Conservation (phyloP, 2,888 invertebrate genomes). For the Amaurobius ferox region DNA sequence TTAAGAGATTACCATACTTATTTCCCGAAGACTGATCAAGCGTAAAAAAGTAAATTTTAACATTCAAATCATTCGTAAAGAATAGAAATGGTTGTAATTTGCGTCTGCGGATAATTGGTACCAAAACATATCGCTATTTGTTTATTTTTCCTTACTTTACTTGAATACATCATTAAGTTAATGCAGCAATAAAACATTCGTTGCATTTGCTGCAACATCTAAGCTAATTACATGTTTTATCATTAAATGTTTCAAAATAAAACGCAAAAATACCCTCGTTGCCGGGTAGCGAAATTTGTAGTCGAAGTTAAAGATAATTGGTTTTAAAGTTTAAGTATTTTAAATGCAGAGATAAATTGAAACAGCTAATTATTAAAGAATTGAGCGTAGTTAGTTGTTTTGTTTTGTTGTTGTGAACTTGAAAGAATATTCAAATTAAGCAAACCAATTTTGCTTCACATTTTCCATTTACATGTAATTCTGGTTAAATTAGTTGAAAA, state of each 20-base stretch:
- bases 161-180: constrained; percentile 1
- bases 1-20: too few relatives aligned
- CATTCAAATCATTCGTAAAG: background rate
- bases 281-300: background rate
- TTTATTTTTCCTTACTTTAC: background rate
- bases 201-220: background rate
- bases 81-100: background rate
- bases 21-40: background rate
- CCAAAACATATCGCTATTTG: background rate
- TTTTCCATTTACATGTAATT: too few relatives aligned
- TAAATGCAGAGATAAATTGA: background rate
- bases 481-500: too few relatives aligned
- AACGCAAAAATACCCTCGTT: background rate
- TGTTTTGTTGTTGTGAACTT: too few relatives aligned
- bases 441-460: too few relatives aligned
- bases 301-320: background rate
- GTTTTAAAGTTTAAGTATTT: background rate
- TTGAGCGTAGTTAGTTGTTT: too few relatives aligned
- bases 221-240: constrained; percentile 12
- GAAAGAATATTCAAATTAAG: too few relatives aligned
- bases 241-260: background rate
- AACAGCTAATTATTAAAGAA: constrained; percentile 4
- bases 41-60: background rate
- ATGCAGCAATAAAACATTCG: constrained; percentile 5
- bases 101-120: background rate